phyloP scores from a whole-genome alignment of 1,140 invertebrate species.

The Adoxophyes honmai region DNA sequence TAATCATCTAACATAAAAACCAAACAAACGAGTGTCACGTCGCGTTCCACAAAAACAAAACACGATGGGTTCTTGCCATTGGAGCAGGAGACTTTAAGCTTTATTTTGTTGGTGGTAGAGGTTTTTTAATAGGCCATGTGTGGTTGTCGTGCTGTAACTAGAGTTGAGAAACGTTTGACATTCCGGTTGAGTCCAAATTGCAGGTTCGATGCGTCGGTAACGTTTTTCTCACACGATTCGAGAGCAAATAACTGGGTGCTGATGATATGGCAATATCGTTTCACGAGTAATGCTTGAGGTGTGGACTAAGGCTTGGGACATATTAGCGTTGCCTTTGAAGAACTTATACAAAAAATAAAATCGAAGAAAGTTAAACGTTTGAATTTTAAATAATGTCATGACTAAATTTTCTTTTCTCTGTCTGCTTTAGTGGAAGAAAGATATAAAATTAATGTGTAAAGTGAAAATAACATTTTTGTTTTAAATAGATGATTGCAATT shows the following conservation, averaged over 20 bases:
- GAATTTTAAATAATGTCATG: too few relatives aligned
- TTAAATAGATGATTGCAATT: too few relatives aligned
- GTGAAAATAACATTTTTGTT: too few relatives aligned
- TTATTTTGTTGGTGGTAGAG: not conserved
- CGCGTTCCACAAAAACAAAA: not conserved
- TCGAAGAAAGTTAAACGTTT: too few relatives aligned
- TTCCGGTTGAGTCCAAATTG: constrained; percentile 51
- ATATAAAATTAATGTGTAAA: too few relatives aligned
- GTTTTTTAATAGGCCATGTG: not conserved
- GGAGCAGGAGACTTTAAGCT: not conserved
- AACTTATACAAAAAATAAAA: not conserved
- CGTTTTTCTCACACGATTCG: constrained; percentile 68
- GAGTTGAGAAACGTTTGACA: constrained; percentile 56
- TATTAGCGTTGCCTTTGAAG: constrained; percentile 14
- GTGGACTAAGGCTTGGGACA: constrained; percentile 25
- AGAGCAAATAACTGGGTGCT: constrained; percentile 66
- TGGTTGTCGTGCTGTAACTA: constrained; percentile 3
- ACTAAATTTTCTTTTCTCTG: too few relatives aligned
- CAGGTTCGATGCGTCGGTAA: constrained; percentile 45
- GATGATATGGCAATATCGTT: constrained; percentile 62
- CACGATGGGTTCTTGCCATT: not conserved
- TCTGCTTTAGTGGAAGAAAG: too few relatives aligned
- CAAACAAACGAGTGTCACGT: constrained; percentile 16
- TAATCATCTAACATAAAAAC: constrained; percentile 14
- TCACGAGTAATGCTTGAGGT: constrained; percentile 38